A percentile compares a stretch with the other conserved stretches of the same genome.
Conservation (phyloP, 2,113 vertebrate genomes). For the Pelmatolapia mariae region DNA sequence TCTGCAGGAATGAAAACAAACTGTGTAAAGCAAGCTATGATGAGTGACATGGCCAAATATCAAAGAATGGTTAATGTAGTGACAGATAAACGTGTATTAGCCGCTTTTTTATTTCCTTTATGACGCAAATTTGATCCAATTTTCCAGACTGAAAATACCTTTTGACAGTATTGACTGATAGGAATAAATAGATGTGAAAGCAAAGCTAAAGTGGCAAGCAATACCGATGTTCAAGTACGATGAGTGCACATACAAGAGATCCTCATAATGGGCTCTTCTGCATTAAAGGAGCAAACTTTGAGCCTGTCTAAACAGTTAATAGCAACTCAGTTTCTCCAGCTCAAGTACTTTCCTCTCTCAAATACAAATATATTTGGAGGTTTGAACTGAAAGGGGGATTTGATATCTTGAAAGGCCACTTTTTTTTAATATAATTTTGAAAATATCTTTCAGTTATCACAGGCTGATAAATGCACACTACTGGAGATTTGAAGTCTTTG, state of each 20-base stretch:
- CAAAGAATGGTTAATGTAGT: neutral
- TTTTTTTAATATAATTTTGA: neutral
- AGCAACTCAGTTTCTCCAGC: neutral
- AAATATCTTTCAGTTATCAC: neutral
- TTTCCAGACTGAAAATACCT: neutral
- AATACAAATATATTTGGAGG: neutral
- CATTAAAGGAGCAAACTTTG: neutral
- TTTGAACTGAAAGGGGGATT: neutral
- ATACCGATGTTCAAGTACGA: neutral
- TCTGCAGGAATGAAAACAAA: neutral
- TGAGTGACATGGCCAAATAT: neutral
- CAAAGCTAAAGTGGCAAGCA: neutral
- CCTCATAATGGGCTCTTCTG: neutral
- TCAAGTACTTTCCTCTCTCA: neutral
- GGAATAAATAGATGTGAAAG: neutral
- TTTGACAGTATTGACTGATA: neutral
- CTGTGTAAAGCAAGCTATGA: neutral
- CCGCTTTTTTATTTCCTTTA: neutral
- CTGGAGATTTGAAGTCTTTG: neutral
- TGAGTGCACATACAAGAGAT: neutral
- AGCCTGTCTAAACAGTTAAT: neutral
- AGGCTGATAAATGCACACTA: neutral
- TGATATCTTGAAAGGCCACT: conserved; percentile 5
- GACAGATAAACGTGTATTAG: neutral
- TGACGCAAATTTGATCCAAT: neutral